A percentile compares a stretch with the other conserved stretches of the same genome.
Conservation (phyloP, 1,140 invertebrate genomes). For the Lithobius niger region DNA sequence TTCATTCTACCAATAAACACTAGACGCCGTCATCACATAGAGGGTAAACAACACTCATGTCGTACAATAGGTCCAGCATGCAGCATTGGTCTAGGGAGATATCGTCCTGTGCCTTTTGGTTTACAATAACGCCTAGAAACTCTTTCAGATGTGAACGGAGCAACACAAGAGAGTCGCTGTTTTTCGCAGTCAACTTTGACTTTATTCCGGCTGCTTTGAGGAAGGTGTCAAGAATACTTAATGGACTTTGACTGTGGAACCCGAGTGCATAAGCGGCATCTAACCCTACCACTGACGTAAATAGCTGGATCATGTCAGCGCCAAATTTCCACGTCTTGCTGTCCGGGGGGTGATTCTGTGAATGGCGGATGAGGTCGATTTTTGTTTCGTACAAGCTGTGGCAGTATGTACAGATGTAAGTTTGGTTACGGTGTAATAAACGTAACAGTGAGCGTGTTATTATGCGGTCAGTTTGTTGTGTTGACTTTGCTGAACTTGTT, state of each 20-base stretch:
- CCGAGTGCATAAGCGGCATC: background rate
- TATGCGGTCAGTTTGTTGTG: no score
- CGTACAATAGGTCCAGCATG: background rate
- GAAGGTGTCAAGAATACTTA: background rate
- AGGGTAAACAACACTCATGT: background rate
- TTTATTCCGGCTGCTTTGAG: background rate
- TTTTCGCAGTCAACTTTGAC: background rate
- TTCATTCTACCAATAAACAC: no score
- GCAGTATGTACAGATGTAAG: background rate
- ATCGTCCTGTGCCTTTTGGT: constrained; percentile 1
- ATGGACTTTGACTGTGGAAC: constrained; percentile 1
- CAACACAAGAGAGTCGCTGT: constrained; percentile 21
- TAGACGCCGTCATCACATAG: background rate
- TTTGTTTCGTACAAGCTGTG: background rate
- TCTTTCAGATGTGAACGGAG: background rate
- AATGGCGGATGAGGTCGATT: constrained; percentile 5
- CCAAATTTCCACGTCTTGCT: background rate
- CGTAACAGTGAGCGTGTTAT: no score
- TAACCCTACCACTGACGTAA: constrained; percentile 16
- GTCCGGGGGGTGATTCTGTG: background rate
- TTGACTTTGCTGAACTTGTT: no score
- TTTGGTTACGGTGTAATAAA: background rate
- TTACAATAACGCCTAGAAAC: background rate
- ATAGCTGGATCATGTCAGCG: constrained; percentile 33
- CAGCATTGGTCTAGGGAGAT: constrained; percentile 36